phyloP scores from a whole-genome alignment of 2,113 vertebrate species.

The Numida meleagris region DNA sequence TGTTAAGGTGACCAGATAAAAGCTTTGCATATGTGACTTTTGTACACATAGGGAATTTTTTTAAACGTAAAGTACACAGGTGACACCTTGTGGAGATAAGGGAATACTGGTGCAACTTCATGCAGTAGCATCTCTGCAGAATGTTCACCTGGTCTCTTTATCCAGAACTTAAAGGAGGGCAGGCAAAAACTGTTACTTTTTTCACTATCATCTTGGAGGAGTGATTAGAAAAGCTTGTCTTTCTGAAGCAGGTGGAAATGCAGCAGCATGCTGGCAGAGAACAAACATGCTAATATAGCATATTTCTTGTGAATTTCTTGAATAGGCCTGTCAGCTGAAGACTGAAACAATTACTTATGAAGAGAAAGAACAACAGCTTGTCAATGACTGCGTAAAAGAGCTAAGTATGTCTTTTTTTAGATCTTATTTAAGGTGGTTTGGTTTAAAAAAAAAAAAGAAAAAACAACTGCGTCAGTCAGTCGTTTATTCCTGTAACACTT shows the following conservation, averaged over 20 bases:
- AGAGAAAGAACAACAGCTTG: conserved; percentile 97
- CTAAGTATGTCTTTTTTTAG: conserved; percentile 84
- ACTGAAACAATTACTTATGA: conserved; percentile 96
- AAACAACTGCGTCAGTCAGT: neutral
- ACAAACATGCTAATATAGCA: neutral
- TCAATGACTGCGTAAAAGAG: conserved; percentile 98
- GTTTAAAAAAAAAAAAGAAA: neutral
- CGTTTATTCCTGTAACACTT: neutral
- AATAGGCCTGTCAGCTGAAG: conserved; percentile 93
- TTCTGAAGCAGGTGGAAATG: conserved; percentile 36
- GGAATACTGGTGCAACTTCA: neutral
- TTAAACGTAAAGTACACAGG: neutral
- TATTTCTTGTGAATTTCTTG: conserved; percentile 49
- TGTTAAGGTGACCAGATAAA: neutral
- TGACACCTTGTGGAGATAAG: conserved; percentile 45
- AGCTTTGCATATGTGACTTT: neutral
- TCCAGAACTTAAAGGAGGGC: neutral
- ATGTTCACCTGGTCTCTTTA: neutral
- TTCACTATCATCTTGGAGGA: neutral
- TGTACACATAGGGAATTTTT: neutral
- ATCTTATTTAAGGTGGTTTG: neutral
- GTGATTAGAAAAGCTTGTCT: conserved; percentile 1
- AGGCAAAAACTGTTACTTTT: neutral
- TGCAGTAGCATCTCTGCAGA: neutral
- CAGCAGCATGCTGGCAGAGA: neutral